A percentile compares a stretch with the other conserved stretches of the same genome.
Conservation (phyloP, 2,113 vertebrate genomes). For the Equus przewalskii region DNA sequence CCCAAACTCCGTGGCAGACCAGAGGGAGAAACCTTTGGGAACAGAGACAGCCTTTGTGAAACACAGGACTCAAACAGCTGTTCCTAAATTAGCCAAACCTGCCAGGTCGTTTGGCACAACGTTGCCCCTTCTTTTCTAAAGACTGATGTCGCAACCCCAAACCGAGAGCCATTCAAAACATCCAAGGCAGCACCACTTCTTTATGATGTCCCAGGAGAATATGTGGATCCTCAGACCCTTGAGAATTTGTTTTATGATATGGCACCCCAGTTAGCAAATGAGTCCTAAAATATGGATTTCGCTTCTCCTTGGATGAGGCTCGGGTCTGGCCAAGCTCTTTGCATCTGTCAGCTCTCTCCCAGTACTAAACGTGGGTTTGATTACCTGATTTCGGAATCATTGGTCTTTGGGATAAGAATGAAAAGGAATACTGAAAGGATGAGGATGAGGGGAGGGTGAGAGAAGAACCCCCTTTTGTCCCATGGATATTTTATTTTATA, state of each 20-base stretch:
- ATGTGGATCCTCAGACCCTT: neutral
- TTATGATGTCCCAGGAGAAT: neutral
- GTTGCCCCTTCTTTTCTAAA: neutral
- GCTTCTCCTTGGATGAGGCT: neutral
- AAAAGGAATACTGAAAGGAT: neutral
- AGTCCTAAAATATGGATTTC: too few relatives aligned
- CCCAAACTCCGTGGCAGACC: neutral
- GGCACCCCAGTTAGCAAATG: too few relatives aligned
- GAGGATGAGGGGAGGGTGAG: neutral
- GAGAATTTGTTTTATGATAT: neutral
- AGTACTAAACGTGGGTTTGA: neutral
- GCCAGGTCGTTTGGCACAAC: neutral
- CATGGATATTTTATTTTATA: neutral
- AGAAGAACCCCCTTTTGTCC: accelerated
- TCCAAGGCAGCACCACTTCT: neutral
- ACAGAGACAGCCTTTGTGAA: too few relatives aligned
- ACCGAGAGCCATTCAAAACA: neutral
- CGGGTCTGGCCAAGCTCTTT: neutral
- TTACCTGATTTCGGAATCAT: neutral
- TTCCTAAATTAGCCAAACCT: neutral
- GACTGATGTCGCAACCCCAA: neutral
- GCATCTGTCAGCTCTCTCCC: neutral
- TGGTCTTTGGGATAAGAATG: neutral
- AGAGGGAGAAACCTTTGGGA: neutral
- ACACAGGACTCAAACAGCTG: neutral